Conservation (phyloP, 2,113 vertebrate species). For the Tragelaphus buxtoni region DNA sequence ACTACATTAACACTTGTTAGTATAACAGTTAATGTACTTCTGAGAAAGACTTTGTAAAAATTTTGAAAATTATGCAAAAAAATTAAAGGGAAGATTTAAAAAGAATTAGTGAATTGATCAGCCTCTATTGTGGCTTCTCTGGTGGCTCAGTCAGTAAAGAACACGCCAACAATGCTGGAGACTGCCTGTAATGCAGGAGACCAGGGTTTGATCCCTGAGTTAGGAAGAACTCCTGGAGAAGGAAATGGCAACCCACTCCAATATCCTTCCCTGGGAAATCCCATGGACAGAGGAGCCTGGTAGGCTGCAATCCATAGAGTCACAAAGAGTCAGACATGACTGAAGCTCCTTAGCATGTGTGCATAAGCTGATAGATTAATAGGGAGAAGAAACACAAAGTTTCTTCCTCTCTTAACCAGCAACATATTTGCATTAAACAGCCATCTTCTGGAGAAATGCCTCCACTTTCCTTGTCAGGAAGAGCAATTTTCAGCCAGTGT, state of each 20-base stretch:
- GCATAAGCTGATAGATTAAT: not conserved
- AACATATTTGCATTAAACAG: not conserved
- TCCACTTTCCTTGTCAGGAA: not conserved
- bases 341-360: not conserved
- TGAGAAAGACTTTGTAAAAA: conserved; percentile 73
- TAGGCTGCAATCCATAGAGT: not conserved
- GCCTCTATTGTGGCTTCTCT: not conserved
- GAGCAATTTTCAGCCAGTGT: not conserved
- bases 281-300: not conserved
- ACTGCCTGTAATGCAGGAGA: not conserved
- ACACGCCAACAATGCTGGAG: not conserved
- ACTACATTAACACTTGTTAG: conserved; percentile 83
- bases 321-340: not conserved
- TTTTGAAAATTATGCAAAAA: conserved; percentile 64
- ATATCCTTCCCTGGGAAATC: not conserved
- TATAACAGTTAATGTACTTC: conserved; percentile 76
- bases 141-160: not conserved
- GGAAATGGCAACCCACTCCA: not conserved
- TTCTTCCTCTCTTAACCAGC: not conserved
- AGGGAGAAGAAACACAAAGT: not conserved
- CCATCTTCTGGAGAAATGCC: not conserved
- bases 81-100: conserved; percentile 3
- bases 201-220: not conserved
- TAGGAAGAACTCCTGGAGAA: not conserved
- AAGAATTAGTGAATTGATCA: conserved; percentile 52